phyloP scores from a whole-genome alignment of 1,140 invertebrate genomes.

The Galendromus occidentalis region DNA sequence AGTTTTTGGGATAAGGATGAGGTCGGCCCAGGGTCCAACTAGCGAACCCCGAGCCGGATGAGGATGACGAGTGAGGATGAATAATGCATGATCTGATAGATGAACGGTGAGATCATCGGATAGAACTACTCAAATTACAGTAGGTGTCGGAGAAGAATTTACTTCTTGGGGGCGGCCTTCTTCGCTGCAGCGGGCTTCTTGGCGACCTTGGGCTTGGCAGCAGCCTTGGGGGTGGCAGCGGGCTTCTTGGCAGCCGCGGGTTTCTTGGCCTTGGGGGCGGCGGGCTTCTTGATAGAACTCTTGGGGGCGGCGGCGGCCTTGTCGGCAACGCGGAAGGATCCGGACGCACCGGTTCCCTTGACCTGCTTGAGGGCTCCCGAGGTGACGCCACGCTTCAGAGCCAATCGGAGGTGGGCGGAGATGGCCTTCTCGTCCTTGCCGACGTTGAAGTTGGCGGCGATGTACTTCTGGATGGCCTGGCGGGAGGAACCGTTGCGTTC shows the following conservation, averaged over 20 bases:
- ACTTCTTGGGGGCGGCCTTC: conserved; percentile 16
- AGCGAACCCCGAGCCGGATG: neutral
- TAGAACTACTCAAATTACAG: neutral
- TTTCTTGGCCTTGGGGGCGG: conserved; percentile 18
- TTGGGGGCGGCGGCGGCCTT: conserved; percentile 12
- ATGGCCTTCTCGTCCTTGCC: conserved; percentile 20
- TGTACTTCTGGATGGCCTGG: conserved; percentile 24
- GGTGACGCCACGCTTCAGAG: conserved; percentile 21
- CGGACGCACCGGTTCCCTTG: conserved; percentile 22
- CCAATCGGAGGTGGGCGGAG: conserved; percentile 19
- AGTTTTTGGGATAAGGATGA: neutral
- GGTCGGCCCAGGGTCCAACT: neutral
- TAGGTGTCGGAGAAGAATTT: neutral
- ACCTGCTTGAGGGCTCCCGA: conserved; percentile 20
- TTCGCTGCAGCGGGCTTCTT: conserved; percentile 12
- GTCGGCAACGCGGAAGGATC: conserved; percentile 20
- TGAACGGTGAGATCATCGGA: conserved; percentile 3
- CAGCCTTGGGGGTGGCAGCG: conserved; percentile 16
- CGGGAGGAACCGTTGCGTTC: conserved; percentile 24
- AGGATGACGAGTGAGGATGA: neutral
- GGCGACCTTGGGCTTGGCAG: conserved; percentile 14
- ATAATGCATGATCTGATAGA: neutral
- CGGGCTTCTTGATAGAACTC: conserved; percentile 11
- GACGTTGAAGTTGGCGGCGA: conserved; percentile 22
- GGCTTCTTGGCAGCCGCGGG: conserved; percentile 13